Evolutionary conservation across 2,888 invertebrate genomes (phyloP).

Genomic region (Dorcus parallelipipedus): DNA sequence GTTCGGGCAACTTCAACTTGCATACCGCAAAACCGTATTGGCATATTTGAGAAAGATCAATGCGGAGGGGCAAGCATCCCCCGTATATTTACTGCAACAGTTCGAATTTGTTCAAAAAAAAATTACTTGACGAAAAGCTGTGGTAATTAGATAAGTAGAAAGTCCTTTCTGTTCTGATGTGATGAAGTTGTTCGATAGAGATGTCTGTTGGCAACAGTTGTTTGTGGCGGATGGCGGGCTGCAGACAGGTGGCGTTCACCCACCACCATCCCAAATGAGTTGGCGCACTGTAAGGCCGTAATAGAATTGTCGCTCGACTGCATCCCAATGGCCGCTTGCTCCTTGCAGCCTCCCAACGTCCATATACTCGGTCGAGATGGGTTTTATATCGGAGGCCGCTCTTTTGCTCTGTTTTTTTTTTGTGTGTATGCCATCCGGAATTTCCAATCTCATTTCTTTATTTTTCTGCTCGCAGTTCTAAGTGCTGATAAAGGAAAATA

Average conservation of each 20-base stretch:
- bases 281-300: constrained; percentile 20
- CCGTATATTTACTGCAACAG: too few relatives aligned
- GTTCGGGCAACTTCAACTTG: too few relatives aligned
- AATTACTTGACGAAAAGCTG: too few relatives aligned
- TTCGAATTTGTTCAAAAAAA: too few relatives aligned
- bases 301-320: constrained; percentile 34
- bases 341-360: constrained; percentile 23
- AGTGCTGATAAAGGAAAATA: too few relatives aligned
- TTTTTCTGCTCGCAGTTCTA: too few relatives aligned
- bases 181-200: constrained; percentile 1
- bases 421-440: constrained; percentile 1
- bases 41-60: too few relatives aligned
- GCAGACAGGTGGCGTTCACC: constrained; percentile 17
- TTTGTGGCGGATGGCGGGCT: constrained; percentile 20
- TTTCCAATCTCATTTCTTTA: not conserved
- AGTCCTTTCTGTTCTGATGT: not conserved
- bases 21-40: too few relatives aligned
- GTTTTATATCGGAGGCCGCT: constrained; percentile 23
- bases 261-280: constrained; percentile 4
- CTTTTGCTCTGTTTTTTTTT: constrained; percentile 7
- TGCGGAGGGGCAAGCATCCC: too few relatives aligned
- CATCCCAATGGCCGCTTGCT: constrained; percentile 26
- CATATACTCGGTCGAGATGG: constrained; percentile 22
- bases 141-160: constrained; percentile 3
- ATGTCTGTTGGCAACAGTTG: constrained; percentile 24